These are phyloP conservation scores for Vimba vimba DNA, from an alignment of 2,113 vertebrate species.

Conservation along the genomic window DNA sequence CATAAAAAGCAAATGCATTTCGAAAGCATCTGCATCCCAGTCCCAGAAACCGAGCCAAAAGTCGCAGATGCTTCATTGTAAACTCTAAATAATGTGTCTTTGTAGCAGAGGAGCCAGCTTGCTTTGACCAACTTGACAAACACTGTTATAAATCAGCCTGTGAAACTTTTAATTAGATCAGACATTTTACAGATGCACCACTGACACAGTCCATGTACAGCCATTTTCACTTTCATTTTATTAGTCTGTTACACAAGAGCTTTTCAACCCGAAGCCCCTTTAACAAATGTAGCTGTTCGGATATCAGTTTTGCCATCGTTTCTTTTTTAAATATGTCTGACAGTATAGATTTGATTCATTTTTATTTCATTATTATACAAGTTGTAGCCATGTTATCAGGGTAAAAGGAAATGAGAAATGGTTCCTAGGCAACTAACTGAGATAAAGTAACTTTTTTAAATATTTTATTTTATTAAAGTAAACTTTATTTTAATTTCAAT, in stretches of 20 bases:
- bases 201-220: constrained; percentile 9
- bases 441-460: no score
- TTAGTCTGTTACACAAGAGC: constrained; percentile 3
- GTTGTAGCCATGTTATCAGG: no score
- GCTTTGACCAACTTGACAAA: constrained; percentile 5
- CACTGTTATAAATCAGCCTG: constrained; percentile 31
- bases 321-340: no score
- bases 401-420: no score
- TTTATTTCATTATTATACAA: no score
- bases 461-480: no score
- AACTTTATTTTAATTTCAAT: no score
- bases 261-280: not conserved
- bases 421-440: no score
- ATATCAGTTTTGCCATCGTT: not conserved
- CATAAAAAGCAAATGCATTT: not conserved
- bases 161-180: constrained; percentile 11
- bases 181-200: constrained; percentile 32
- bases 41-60: constrained; percentile 14
- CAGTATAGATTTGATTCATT: no score
- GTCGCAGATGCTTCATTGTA: constrained; percentile 16
- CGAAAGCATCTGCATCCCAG: constrained; percentile 28
- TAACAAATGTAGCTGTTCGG: not conserved
- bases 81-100: constrained; percentile 19
- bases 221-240: constrained; percentile 16
- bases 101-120: not conserved